Evolutionary conservation across 2,797 vertebrate species (phyloP), one percentile per base, ranked within the genome.

Genomic region (Oophaga sylvatica): DNA sequence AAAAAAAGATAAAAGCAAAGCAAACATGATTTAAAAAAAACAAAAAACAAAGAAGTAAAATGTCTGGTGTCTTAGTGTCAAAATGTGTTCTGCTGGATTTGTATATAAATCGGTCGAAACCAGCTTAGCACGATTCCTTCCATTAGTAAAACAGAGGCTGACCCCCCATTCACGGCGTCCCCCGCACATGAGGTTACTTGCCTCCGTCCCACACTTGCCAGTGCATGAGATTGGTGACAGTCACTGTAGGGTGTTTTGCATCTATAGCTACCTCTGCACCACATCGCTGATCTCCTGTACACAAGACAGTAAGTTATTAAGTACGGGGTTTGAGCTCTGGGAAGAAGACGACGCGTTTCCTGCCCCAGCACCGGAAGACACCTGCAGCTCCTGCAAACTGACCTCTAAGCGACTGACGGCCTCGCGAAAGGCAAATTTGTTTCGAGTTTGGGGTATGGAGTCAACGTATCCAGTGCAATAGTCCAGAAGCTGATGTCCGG

Each of bases 401-500:
- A 98, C 96, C 92, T 99, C 98, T 93, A 99, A 96, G 93, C 98
- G 99, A 92, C 97, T 97, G 93, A 99, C 97, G 0, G 97, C 98
- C 94, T 99, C 98, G 63, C 98, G 96, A 92, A 99, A 99, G 93
- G 98, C 98, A 89, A 99, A 99, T 87, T 99, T 99, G 96, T 99
- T 99, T 93, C 98, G 97, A 26, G 95, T 99, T 81, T 99, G 98
- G 8, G 96, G 96, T 94, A 99, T 99, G 95, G 97, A 98, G 95
- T 99, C 98, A 94, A 99, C 98, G 0, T 99, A 99, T 94, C 97
- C 97, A 93, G 98, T 98, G 96, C 98, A 99, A 94, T 97, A 97
- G 95, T 99, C 97, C 78, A 99, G 95, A 93, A 99, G 96, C 95
- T 98, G 97, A 94, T 98, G 98, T 56, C 98, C 98, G 0, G 97